A percentile compares a stretch with the other conserved stretches of the same genome.
These are phyloP conservation scores for Phocoena sinus DNA, from an alignment of 2,113 vertebrate genomes.

Conservation along the genomic window DNA sequence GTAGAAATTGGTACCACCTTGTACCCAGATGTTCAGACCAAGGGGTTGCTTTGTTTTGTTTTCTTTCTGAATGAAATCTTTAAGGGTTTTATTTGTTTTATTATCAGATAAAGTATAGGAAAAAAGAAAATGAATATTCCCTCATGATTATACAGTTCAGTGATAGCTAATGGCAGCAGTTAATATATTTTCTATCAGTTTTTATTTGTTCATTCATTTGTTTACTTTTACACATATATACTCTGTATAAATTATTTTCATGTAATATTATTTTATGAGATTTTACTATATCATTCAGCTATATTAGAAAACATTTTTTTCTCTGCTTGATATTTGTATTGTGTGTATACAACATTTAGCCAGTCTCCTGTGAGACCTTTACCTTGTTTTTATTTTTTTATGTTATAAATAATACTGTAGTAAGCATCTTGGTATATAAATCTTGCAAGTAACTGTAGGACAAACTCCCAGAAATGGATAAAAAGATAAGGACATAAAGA, in stretches of 20 bases:
- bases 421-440: background rate
- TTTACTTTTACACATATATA: background rate
- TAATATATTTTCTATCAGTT: background rate
- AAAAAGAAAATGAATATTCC: background rate
- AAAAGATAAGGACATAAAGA: background rate
- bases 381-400: background rate
- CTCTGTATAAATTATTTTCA: background rate
- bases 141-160: background rate
- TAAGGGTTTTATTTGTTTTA: background rate
- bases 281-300: background rate
- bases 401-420: background rate
- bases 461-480: background rate
- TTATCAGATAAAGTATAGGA: background rate
- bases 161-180: background rate
- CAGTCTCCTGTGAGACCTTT: background rate
- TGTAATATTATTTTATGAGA: background rate
- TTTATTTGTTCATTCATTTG: background rate
- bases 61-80: background rate
- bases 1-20: background rate
- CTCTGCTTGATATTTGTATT: background rate
- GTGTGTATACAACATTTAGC: background rate
- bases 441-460: background rate
- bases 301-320: background rate
- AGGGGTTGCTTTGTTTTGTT: background rate
- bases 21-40: background rate